A percentile compares a stretch with the other conserved stretches of the same genome.
Evolutionary conservation across 2,113 vertebrate genomes (phyloP).

Genomic region (Pristiophorus japonicus): DNA sequence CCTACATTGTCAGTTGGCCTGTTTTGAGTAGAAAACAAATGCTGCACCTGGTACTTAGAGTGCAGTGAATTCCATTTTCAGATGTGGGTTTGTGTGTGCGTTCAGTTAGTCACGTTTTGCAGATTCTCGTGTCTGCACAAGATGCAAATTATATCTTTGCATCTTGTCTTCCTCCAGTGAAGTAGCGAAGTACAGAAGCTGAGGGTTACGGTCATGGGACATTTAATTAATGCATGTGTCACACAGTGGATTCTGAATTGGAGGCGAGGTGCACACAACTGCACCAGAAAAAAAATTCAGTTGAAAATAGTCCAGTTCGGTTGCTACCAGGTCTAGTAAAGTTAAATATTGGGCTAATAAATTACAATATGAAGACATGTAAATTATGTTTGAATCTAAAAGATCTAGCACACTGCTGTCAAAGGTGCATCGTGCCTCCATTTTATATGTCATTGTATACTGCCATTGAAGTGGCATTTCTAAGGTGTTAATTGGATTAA

Average conservation of each 20-base stretch:
- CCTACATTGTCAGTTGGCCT: neutral
- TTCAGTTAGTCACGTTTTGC: neutral
- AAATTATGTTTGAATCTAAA: conserved; percentile 15
- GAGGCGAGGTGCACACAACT: neutral
- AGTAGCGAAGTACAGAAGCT: neutral
- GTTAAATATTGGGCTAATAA: neutral
- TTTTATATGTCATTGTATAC: conserved; percentile 5
- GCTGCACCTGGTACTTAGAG: neutral
- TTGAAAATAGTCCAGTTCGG: conserved; percentile 12
- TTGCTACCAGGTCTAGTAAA: neutral
- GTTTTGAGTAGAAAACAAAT: neutral
- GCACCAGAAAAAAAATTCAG: neutral
- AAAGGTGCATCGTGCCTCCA: neutral
- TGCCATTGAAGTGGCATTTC: neutral
- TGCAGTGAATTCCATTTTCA: conserved; percentile 21
- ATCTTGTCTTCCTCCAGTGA: neutral
- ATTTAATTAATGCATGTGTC: neutral
- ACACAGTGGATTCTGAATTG: neutral
- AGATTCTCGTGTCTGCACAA: neutral
- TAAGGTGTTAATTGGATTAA: neutral
- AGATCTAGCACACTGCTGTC: neutral
- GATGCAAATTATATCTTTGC: neutral
- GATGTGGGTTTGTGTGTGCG: neutral
- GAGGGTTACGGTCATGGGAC: neutral
- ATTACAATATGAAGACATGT: neutral